Conservation (phyloP, 2,888 invertebrate genomes). For the Pyrrhosoma nymphula region DNA sequence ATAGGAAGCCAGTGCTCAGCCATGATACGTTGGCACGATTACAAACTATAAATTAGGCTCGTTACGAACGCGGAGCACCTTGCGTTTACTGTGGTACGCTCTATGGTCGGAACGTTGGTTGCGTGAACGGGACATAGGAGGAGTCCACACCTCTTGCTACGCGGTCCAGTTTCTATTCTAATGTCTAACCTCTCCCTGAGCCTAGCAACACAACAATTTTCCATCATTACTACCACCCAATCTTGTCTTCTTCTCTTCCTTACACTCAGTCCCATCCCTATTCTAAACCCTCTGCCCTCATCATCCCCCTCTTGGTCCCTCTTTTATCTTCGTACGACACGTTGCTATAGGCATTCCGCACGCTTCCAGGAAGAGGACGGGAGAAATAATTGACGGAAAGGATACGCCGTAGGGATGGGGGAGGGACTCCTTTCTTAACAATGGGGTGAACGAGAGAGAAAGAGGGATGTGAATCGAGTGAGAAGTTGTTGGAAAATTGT, state of each 20-base stretch:
- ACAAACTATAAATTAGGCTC: too few relatives aligned
- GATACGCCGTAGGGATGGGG: background rate
- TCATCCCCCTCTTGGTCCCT: constrained; percentile 69
- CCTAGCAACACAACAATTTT: too few relatives aligned
- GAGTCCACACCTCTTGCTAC: too few relatives aligned
- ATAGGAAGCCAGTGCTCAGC: too few relatives aligned
- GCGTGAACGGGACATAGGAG: too few relatives aligned
- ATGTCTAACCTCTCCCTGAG: too few relatives aligned
- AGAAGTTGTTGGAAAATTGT: constrained; percentile 54
- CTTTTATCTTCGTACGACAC: constrained; percentile 69
- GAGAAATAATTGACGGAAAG: background rate
- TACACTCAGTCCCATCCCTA: background rate
- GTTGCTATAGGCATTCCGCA: constrained; percentile 70
- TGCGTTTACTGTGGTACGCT: too few relatives aligned
- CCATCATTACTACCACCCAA: background rate
- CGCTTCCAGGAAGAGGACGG: constrained; percentile 68
- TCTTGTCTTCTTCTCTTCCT: background rate
- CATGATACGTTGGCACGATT: too few relatives aligned
- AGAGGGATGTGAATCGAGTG: constrained; percentile 69
- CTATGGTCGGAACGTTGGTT: too few relatives aligned
- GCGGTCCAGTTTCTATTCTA: too few relatives aligned
- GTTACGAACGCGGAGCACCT: too few relatives aligned
- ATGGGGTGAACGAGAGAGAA: constrained; percentile 73
- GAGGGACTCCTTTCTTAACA: constrained; percentile 72
- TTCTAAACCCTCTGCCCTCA: background rate